These are phyloP conservation scores for Drosophila antonietae DNA, from an alignment of 2,888 invertebrate genomes.

Conservation along the genomic window DNA sequence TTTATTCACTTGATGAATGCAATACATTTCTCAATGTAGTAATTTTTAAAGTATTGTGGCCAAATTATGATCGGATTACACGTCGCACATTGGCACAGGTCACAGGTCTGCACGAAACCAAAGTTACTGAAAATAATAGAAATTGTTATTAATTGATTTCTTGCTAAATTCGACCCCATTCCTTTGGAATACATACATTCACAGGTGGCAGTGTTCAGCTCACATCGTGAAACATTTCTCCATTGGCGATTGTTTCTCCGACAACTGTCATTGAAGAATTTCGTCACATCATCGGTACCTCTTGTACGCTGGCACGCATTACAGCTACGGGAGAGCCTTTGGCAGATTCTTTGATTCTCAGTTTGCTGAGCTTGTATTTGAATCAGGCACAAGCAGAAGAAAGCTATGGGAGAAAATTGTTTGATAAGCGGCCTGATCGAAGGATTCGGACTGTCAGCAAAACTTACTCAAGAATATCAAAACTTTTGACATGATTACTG, in stretches of 20 bases:
- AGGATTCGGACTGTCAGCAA: background rate
- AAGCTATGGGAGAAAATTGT: slow-evolving; percentile 19
- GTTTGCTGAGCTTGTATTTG: slow-evolving; percentile 27
- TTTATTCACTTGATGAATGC: background rate
- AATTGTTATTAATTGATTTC: too few species aligned
- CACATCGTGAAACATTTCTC: slow-evolving; percentile 54
- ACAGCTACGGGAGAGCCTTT: slow-evolving; percentile 25
- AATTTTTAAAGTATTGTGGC: background rate
- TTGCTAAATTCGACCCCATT: accelerated
- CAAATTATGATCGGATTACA: background rate
- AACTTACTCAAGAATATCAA: slow-evolving; percentile 54
- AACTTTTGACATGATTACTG: slow-evolving; percentile 50
- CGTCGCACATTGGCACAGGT: slow-evolving; percentile 22
- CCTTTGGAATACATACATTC: slow-evolving; percentile 44
- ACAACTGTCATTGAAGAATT: slow-evolving; percentile 47
- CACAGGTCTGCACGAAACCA: slow-evolving; percentile 37
- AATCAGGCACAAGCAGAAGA: slow-evolving; percentile 38
- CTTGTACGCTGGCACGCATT: slow-evolving; percentile 1
- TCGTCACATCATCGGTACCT: slow-evolving; percentile 50
- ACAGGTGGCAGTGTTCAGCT: slow-evolving; percentile 49
- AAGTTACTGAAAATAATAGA: slow-evolving; percentile 45
- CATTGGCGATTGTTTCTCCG: slow-evolving; percentile 26
- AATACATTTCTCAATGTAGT: background rate
- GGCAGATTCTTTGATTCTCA: slow-evolving; percentile 28
- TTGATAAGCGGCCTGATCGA: background rate